Evolutionary conservation across 2,113 vertebrate species (phyloP).

Genomic region (Pituophis catenifer): DNA sequence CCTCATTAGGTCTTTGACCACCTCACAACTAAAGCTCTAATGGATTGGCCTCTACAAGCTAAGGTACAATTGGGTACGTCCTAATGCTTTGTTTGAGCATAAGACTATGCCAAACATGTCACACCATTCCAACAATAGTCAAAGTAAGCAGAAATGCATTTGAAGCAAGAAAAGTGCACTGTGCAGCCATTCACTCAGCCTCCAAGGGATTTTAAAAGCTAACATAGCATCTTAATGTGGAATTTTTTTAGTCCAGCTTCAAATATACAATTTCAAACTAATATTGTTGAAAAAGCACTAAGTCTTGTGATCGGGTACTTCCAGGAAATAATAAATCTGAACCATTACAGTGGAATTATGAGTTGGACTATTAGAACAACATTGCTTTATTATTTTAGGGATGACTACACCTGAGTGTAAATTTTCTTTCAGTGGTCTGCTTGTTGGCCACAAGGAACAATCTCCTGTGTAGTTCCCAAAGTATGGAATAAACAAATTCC

Average conservation of each 20-base stretch:
- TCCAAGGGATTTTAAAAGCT: neutral
- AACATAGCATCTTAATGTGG: neutral
- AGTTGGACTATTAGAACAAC: neutral
- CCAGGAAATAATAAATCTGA: neutral
- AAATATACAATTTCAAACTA: neutral
- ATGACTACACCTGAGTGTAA: neutral
- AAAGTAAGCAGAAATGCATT: neutral
- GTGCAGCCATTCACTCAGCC: neutral
- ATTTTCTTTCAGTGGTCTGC: neutral
- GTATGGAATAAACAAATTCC: neutral
- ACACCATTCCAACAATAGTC: neutral
- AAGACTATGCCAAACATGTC: neutral
- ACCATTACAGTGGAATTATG: neutral
- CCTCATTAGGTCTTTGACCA: neutral
- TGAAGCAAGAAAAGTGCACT: neutral
- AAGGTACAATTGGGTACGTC: neutral
- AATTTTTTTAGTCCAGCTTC: neutral
- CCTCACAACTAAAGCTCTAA: neutral
- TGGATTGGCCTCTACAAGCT: neutral
- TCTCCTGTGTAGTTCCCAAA: neutral
- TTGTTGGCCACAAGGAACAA: neutral
- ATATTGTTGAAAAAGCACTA: neutral
- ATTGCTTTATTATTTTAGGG: neutral
- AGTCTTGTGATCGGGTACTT: neutral
- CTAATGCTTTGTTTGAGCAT: neutral